These are phyloP conservation scores for Eptatretus atami DNA, from an alignment of 2,797 vertebrate genomes.

Conservation along the genomic window DNA sequence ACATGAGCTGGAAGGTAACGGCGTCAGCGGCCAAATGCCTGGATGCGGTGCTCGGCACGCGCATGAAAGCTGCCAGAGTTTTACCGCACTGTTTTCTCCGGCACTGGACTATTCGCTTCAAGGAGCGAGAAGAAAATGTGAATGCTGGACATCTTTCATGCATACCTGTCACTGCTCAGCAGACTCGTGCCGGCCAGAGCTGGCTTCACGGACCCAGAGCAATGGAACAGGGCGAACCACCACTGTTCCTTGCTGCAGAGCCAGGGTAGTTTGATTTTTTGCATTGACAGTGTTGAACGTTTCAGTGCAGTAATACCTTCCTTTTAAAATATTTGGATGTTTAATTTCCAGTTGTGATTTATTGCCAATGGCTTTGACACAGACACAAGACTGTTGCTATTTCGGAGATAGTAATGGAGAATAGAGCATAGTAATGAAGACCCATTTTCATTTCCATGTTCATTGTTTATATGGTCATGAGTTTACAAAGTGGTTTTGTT, in stretches of 20 bases:
- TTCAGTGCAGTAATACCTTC: too few relatives aligned
- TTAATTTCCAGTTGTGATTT: too few relatives aligned
- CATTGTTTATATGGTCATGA: too few relatives aligned
- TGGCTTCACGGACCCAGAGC: slow-evolving; percentile 15
- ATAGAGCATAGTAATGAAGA: too few relatives aligned
- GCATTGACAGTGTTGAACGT: too few relatives aligned
- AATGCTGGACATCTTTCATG: slow-evolving; percentile 41
- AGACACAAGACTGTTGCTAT: too few relatives aligned
- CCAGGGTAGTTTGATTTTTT: slow-evolving; percentile 24
- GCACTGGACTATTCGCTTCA: slow-evolving; percentile 43
- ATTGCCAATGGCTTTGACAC: too few relatives aligned
- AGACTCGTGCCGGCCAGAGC: slow-evolving; percentile 37
- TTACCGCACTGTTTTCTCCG: slow-evolving; percentile 31
- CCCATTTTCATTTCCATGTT: too few relatives aligned
- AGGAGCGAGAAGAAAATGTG: slow-evolving; percentile 72
- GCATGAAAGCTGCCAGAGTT: slow-evolving; percentile 40
- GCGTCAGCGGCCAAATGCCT: slow-evolving; percentile 48
- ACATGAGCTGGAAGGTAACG: slow-evolving; percentile 93
- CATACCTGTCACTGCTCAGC: slow-evolving; percentile 39
- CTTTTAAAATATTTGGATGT: too few relatives aligned
- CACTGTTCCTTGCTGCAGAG: slow-evolving; percentile 25
- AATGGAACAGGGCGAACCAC: slow-evolving; percentile 20
- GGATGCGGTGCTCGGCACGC: slow-evolving; percentile 32
- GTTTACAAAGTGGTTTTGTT: too few relatives aligned
- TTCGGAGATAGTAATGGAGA: too few relatives aligned